Conservation (phyloP, 2,797 vertebrate species). For the Chloroceryle inda region DNA sequence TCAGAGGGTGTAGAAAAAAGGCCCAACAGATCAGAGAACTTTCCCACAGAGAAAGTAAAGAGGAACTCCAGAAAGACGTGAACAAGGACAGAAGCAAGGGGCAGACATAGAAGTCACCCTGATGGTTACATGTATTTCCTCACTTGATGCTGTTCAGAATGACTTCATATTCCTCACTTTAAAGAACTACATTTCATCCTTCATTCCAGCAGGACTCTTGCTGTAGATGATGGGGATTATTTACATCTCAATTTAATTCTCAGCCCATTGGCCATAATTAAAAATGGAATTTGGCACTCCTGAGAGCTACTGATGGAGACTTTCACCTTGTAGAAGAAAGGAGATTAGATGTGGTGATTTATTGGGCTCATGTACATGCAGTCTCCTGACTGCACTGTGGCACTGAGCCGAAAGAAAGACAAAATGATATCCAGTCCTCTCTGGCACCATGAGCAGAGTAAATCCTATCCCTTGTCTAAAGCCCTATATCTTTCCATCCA, state of each 20-base stretch:
- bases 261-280: background rate
- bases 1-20: background rate
- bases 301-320: background rate
- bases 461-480: constrained; percentile 4
- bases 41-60: background rate
- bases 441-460: background rate
- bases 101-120: background rate
- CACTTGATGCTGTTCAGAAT: background rate
- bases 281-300: constrained; percentile 20
- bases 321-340: constrained; percentile 29
- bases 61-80: background rate
- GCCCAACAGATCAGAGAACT: background rate
- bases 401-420: background rate
- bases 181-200: background rate
- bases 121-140: background rate
- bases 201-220: background rate
- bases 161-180: background rate
- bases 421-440: background rate
- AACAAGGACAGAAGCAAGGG: background rate
- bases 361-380: background rate
- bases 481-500: background rate
- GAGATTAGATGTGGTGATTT: constrained; percentile 24
- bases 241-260: constrained; percentile 35
- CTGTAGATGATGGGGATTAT: background rate
- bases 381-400: background rate